Percentiles rank a stretch among this genome's conserved stretches.
Conservation (phyloP, 1,140 invertebrate genomes). For the Drosophila neocordata region DNA sequence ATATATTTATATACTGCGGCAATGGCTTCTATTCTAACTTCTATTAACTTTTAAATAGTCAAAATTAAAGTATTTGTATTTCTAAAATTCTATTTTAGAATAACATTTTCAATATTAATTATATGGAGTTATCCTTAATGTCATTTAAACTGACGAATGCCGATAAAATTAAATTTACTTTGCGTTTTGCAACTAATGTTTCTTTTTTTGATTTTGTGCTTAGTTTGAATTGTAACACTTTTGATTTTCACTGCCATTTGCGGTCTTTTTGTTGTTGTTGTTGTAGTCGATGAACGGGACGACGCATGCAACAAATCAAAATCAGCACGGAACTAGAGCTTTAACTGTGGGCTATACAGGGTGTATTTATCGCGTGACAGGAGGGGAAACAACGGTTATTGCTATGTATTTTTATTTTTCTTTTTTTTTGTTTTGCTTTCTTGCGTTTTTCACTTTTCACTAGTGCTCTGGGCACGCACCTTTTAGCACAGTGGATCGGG, state of each 20-base stretch:
- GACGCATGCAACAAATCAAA: slow-evolving; percentile 78
- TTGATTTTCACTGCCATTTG: slow-evolving; percentile 66
- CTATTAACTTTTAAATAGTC: neutral
- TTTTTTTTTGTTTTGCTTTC: slow-evolving; percentile 1
- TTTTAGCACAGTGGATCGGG: slow-evolving; percentile 24
- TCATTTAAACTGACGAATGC: neutral
- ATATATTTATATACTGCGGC: too few relatives aligned
- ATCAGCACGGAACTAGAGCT: slow-evolving; percentile 58
- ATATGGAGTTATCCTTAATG: neutral
- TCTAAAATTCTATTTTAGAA: neutral
- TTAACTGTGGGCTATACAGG: slow-evolving; percentile 10
- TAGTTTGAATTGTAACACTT: slow-evolving; percentile 57
- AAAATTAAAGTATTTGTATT: neutral
- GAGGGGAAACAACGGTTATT: slow-evolving; percentile 39
- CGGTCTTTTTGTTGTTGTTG: slow-evolving; percentile 31
- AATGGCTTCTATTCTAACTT: too few relatives aligned
- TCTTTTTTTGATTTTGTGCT: slow-evolving; percentile 32
- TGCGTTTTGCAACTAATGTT: slow-evolving; percentile 16
- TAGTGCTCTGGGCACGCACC: slow-evolving; percentile 41
- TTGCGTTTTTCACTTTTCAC: slow-evolving; percentile 23
- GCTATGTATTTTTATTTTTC: slow-evolving; percentile 27
- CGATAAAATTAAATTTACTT: neutral
- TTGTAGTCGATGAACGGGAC: slow-evolving; percentile 46
- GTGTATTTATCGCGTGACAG: slow-evolving; percentile 31
- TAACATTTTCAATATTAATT: neutral